phyloP scores from a whole-genome alignment of 2,113 vertebrate genomes.

The Echinops telfairi region DNA sequence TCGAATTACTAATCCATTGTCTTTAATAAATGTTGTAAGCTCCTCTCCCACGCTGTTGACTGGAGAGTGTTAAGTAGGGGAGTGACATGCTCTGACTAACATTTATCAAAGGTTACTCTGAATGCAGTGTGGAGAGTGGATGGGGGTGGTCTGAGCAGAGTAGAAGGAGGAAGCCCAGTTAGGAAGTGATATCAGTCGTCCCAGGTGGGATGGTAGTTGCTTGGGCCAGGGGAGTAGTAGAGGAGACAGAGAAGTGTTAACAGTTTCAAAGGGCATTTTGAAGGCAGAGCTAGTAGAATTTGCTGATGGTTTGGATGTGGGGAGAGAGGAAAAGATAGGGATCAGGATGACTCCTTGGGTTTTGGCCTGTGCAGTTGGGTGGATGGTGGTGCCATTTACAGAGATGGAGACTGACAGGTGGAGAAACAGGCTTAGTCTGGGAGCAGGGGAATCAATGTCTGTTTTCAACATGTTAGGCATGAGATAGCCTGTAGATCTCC shows the following conservation, averaged over 20 bases:
- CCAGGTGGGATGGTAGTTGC: too few species aligned
- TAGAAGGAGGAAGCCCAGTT: not conserved
- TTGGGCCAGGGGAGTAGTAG: too few species aligned
- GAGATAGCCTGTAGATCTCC: not conserved
- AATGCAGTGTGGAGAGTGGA: not conserved
- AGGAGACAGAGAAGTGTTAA: not conserved
- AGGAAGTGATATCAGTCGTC: not conserved
- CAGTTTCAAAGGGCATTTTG: not conserved
- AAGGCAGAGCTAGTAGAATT: not conserved
- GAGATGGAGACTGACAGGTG: conserved; percentile 1
- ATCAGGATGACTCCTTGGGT: not conserved
- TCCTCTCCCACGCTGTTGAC: conserved; percentile 41
- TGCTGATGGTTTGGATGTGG: not conserved
- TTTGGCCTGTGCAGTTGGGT: conserved; percentile 25
- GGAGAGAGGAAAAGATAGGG: conserved; percentile 31
- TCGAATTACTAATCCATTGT: conserved; percentile 30
- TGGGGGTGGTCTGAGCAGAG: too few species aligned
- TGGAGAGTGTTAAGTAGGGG: conserved; percentile 2
- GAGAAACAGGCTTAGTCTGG: conserved; percentile 67
- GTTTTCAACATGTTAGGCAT: not conserved
- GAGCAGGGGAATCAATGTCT: not conserved
- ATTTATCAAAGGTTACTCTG: not conserved
- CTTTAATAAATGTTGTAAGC: not conserved
- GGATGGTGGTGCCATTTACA: not conserved
- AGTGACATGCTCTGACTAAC: not conserved